Percentiles rank a stretch among this genome's conserved stretches.
phyloP scores from a whole-genome alignment of 2,888 invertebrate species.

The Synanthedon vespiformis region DNA sequence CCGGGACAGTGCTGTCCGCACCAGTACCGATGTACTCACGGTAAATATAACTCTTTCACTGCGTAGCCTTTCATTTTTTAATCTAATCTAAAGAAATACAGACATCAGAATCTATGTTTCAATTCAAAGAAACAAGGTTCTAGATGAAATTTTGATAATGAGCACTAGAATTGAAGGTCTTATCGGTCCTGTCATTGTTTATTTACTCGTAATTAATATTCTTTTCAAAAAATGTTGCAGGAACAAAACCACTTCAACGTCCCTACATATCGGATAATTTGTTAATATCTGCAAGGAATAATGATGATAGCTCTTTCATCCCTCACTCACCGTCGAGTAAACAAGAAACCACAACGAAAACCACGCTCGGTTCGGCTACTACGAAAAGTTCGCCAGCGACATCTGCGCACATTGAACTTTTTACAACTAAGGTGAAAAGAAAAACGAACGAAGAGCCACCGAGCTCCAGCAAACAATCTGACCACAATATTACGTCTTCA shows the following conservation, averaged over 20 bases:
- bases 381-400: conserved; percentile 23
- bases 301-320: conserved; percentile 37
- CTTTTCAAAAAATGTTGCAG: background rate
- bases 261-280: conserved; percentile 18
- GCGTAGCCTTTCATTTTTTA: no score
- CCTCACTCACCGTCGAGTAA: conserved; percentile 20
- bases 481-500: conserved; percentile 10
- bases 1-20: conserved; percentile 87
- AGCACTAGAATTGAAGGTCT: no score
- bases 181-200: no score
- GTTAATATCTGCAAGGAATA: conserved; percentile 22
- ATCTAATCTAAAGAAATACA: no score
- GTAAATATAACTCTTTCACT: no score
- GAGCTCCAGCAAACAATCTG: conserved; percentile 7
- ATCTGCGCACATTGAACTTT: conserved; percentile 22
- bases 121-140: no score
- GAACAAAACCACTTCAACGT: background rate
- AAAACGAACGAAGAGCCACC: conserved; percentile 35
- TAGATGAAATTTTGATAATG: no score
- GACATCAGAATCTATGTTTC: no score
- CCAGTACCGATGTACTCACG: conserved; percentile 77
- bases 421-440: conserved; percentile 43
- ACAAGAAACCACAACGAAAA: conserved; percentile 32
- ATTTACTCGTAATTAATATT: no score
- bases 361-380: conserved; percentile 18